phyloP scores from a whole-genome alignment of 1,140 invertebrate species.

The Drosophila fuyamai region DNA sequence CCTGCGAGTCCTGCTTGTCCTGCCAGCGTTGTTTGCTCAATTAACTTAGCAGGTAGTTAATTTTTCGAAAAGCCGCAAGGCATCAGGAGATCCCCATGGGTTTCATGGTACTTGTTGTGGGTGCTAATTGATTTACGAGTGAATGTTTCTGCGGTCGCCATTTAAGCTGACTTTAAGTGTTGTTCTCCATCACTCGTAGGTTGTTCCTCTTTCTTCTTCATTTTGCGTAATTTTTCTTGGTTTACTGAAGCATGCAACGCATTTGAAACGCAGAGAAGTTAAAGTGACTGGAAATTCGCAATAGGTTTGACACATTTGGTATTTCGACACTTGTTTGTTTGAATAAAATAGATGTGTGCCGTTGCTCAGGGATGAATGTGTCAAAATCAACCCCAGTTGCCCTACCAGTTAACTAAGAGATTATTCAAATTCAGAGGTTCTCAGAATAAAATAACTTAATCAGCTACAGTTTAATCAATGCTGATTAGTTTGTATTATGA shows the following conservation, averaged over 20 bases:
- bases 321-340: conserved; percentile 53
- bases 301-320: conserved; percentile 51
- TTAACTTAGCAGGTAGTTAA: conserved; percentile 84
- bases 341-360: conserved; percentile 42
- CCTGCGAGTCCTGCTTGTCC: conserved; percentile 17
- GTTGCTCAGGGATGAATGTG: conserved; percentile 16
- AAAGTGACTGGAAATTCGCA: conserved; percentile 43
- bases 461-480: too few species aligned
- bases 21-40: conserved; percentile 71
- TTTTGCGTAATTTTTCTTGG: neutral
- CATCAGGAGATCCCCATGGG: conserved; percentile 19
- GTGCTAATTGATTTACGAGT: conserved; percentile 73
- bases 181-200: conserved; percentile 6
- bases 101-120: conserved; percentile 21
- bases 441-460: neutral
- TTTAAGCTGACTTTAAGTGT: conserved; percentile 40
- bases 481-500: too few species aligned
- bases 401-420: neutral
- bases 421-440: neutral
- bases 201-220: neutral
- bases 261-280: conserved; percentile 56
- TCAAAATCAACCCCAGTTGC: neutral
- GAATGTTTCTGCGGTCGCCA: conserved; percentile 28
- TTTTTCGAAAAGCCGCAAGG: conserved; percentile 62
- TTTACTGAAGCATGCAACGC: conserved; percentile 46